Base-by-base conservation (phyloP, 2,797 vertebrate genomes). In the Etheostoma perlongum region DNA sequence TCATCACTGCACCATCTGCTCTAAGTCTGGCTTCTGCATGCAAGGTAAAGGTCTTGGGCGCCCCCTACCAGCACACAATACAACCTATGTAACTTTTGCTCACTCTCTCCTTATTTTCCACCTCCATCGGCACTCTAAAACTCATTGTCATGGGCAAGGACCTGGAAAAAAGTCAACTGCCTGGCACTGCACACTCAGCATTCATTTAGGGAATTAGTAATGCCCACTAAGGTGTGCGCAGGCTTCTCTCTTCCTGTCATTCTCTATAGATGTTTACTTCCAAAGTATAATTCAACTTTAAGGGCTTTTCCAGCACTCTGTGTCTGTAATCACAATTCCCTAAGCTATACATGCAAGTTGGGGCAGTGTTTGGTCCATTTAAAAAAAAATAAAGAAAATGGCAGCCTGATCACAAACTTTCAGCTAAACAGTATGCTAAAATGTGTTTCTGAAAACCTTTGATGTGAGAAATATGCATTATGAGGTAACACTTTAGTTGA, bases 31-130 rank as follows among this genome's bases (percentile, higher is more conserved):
- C 18, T 44, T 44, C 55, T 63, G 12, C 19, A n/a, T 2, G 16
- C 5, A 53, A 54, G 64, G 25, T 75, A 25, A 71, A 86, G 86
- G 74, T 67, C 91, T 84, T 83, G 63, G 66, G 72, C 48, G 72
- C 90, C 89, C 86, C 85, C 89, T 91, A 55, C 14, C 79, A 76
- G 74, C 66, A 10, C 10, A 30, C n/a, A 49, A 6, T 15, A 19
- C 18, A 83, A 78, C 18, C 40, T 15, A 64, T 57, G 15, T 25
- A 1, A 47, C 62, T 52, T 42, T 14, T 59, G 21, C 19, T 30
- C 18, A 25, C 46, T 12, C 58, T 16, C 36, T 16, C 7, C 33
- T 67, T 14, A 14, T 46, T 76, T 76, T 76, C 52, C 49, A 48
- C 36, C 42, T 51, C 40, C 49, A 36, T 40, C 49, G 67, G 30